Conservation (phyloP, 2,888 invertebrate genomes). For the Baronia brevicornis region DNA sequence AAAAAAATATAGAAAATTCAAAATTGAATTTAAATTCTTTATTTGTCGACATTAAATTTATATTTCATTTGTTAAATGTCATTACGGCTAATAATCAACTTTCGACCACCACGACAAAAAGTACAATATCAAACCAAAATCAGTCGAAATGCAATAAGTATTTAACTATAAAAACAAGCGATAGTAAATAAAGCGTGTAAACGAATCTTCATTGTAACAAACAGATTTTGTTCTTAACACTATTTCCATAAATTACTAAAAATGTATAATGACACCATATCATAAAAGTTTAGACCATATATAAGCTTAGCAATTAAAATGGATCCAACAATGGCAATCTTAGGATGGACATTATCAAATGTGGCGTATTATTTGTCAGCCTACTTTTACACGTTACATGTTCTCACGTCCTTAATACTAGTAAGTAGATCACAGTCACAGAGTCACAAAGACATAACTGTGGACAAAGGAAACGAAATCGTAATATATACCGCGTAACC, state of each 20-base stretch:
- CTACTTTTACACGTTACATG: slow-evolving; percentile 32
- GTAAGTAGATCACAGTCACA: slow-evolving; percentile 60
- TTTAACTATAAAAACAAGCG: no score
- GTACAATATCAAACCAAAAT: slow-evolving; percentile 18
- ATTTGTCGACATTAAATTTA: slow-evolving; percentile 15
- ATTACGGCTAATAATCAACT: slow-evolving; percentile 1
- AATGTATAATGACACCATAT: no score
- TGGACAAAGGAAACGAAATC: slow-evolving; percentile 66
- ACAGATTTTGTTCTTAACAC: no score
- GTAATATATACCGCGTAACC: slow-evolving; percentile 46
- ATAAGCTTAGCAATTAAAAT: no score
- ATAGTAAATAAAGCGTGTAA: no score
- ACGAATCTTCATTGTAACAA: no score
- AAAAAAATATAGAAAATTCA: no score
- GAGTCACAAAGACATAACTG: slow-evolving; percentile 65
- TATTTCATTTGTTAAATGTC: slow-evolving; percentile 8
- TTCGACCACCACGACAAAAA: slow-evolving; percentile 7
- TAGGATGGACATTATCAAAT: slow-evolving; percentile 36
- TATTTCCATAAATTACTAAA: no score
- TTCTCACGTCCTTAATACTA: slow-evolving; percentile 72
- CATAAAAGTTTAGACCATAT: no score
- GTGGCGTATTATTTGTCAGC: slow-evolving; percentile 42
- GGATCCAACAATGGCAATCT: slow-evolving; percentile 2
- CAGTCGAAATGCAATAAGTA: no score
- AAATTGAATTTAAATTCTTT: no score